phyloP scores from a whole-genome alignment of 2,113 vertebrate genomes.

The Hippocampus comes region DNA sequence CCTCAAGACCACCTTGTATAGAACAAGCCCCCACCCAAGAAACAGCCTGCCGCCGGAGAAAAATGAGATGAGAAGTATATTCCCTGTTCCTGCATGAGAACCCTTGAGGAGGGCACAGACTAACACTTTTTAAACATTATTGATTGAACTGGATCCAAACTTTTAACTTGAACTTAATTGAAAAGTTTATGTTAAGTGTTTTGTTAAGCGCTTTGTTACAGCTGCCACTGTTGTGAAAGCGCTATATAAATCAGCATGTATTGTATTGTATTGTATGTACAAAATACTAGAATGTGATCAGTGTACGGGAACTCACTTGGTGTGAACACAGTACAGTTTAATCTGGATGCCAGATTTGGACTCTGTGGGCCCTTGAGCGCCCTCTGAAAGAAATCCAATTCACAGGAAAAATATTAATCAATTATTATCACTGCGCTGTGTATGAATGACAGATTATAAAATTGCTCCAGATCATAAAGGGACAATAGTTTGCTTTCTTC shows the following conservation, averaged over 20 bases:
- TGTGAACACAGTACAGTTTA: slow-evolving; percentile 97
- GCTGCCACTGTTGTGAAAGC: too few relatives aligned
- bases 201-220: too few relatives aligned
- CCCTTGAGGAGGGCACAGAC: neutral
- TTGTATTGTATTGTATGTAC: too few relatives aligned
- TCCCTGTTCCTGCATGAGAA: neutral
- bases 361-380: slow-evolving; percentile 80
- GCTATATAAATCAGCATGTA: too few relatives aligned
- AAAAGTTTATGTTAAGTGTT: too few relatives aligned
- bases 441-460: neutral
- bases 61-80: neutral
- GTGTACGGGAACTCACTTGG: slow-evolving; percentile 81
- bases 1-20: neutral
- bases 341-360: slow-evolving; percentile 90
- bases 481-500: neutral
- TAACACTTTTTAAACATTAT: neutral
- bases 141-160: neutral
- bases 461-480: neutral
- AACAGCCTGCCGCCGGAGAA: neutral
- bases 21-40: neutral
- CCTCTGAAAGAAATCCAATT: slow-evolving; percentile 73
- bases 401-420: neutral
- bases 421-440: neutral
- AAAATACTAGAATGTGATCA: neutral
- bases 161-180: neutral